Base-by-base conservation (phyloP, 2,888 invertebrate species). In the Parnassius smintheus region DNA sequence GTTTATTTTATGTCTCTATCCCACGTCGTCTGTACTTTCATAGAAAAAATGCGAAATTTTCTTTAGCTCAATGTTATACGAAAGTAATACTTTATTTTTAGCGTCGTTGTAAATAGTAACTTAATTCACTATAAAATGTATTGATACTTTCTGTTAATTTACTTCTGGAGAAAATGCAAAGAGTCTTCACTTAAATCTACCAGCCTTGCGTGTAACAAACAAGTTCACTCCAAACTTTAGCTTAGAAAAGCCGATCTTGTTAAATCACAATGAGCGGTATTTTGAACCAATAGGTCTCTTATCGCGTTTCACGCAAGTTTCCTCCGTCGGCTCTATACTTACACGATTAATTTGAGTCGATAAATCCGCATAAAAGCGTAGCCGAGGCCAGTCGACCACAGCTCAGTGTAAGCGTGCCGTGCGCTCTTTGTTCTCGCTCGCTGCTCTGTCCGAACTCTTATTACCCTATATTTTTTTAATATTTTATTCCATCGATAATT, bases 301-400 rank as follows among this genome's bases (percentile, higher is more conserved):
- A 86, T 88, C 85, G 85, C 79, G 78, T 87, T 88, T 84, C 83
- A 89, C 88, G 87, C 88, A 86, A 88, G 83, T 86, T 88, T 87
- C 82, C 82, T 82, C 82, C 75, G 78, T 78, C 79, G 74, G 78
- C 78, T 85, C 83, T 83, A 86, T 85, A 85, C 88, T 89, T 87
- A 87, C 86, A 88, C 89, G 89, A 90, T 91, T 90, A 89, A 91
- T 91, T 91, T 91, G 87, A 89, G 87, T 85, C 90, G 82, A 90
- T 91, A 91, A 90, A 90, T 90, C 89, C 87, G 82, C 80, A 91
- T 89, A 90, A 91, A 89, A 86, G 85, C 83, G 82, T 78, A 81
- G 79, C 81, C 80, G 81, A 77, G 83, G 81, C 83, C 85, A 83
- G 79, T 81, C 84, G 75, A 87, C 85, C 88, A 86, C 85, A 82